phyloP scores from a whole-genome alignment of 2,113 vertebrate species.

The Colinus virginianus region DNA sequence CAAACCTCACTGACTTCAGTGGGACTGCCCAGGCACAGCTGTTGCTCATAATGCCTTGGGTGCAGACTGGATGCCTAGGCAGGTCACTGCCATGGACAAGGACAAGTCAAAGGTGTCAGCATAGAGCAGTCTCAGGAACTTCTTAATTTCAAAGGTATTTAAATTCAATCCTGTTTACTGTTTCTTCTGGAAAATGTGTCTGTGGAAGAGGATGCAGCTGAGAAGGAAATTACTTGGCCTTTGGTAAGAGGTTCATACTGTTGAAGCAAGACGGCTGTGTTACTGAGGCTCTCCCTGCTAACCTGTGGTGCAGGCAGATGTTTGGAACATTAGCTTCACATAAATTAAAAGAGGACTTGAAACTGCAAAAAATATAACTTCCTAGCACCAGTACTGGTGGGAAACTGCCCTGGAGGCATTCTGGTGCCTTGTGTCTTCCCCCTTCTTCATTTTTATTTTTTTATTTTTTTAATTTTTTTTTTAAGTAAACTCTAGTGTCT shows the following conservation, averaged over 20 bases:
- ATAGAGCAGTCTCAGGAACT: background rate
- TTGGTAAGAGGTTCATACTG: background rate
- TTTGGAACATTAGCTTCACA: background rate
- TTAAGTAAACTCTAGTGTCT: background rate
- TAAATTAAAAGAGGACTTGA: conserved; percentile 40
- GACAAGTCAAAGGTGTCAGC: background rate
- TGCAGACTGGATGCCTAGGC: background rate
- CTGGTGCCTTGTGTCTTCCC: background rate
- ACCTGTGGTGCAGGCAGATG: conserved; percentile 17
- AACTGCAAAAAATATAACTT: conserved; percentile 45
- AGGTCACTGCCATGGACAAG: background rate
- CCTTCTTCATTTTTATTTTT: background rate
- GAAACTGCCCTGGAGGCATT: background rate
- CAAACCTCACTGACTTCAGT: background rate
- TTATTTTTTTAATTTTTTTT: background rate
- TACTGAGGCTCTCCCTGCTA: background rate
- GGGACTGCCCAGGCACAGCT: background rate
- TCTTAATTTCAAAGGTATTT: background rate
- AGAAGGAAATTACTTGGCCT: background rate
- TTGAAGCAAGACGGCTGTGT: background rate
- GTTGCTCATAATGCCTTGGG: background rate
- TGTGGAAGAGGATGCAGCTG: background rate
- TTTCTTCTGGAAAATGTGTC: background rate
- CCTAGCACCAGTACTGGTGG: background rate
- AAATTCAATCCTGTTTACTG: background rate